These are phyloP conservation scores for Bilobella aurantiaca DNA, from an alignment of 1,140 invertebrate genomes.

Conservation along the genomic window DNA sequence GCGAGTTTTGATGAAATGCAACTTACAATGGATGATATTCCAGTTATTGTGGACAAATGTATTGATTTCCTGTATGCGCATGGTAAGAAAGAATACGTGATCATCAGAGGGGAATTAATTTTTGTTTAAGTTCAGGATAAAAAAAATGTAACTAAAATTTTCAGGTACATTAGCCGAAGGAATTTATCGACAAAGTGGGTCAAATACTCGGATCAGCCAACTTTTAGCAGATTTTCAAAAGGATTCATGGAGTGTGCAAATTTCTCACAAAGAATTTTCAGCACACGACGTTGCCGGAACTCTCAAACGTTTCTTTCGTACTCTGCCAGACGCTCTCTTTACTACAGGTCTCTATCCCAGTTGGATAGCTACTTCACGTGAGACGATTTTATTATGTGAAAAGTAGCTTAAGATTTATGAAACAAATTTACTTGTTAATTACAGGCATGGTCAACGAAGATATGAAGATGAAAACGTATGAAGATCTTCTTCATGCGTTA, in stretches of 20 bases:
- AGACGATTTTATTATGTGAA: no score
- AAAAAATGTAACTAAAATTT: constrained; percentile 23
- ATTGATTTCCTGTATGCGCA: constrained; percentile 75
- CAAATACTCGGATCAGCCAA: constrained; percentile 59
- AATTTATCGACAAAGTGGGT: constrained; percentile 71
- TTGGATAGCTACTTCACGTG: constrained; percentile 41
- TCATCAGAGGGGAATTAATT: no score
- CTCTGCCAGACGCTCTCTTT: constrained; percentile 61
- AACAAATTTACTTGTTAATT: background rate
- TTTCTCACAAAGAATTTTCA: constrained; percentile 58
- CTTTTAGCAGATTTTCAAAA: constrained; percentile 61
- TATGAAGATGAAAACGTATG: constrained; percentile 17
- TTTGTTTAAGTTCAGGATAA: no score
- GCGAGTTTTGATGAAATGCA: constrained; percentile 66
- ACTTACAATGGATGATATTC: constrained; percentile 71
- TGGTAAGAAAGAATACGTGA: constrained; percentile 56
- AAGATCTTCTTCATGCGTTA: constrained; percentile 51
- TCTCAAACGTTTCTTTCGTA: constrained; percentile 70
- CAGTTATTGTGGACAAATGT: constrained; percentile 80
- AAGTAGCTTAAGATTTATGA: no score
- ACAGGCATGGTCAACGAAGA: constrained; percentile 1
- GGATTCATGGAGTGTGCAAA: constrained; percentile 71
- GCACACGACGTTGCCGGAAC: constrained; percentile 78
- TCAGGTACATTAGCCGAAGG: constrained; percentile 68
- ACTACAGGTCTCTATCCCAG: constrained; percentile 46